phyloP scores from a whole-genome alignment of 2,888 invertebrate genomes.

The Lutraria lutraria region DNA sequence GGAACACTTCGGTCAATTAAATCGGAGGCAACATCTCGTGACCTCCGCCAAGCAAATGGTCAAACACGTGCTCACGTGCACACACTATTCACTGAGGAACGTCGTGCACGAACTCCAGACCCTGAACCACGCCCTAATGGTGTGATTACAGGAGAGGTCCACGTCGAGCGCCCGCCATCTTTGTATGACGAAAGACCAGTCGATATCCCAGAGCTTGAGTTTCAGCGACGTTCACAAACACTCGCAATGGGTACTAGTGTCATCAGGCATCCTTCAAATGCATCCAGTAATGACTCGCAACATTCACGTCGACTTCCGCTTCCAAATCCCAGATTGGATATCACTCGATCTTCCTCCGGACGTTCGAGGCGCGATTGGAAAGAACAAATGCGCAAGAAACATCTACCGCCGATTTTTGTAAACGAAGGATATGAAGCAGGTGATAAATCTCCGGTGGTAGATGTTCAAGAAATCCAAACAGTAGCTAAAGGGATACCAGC shows the following conservation, averaged over 20 bases:
- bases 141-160: slow-evolving; percentile 48
- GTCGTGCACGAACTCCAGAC: neutral
- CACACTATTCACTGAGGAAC: slow-evolving; percentile 22
- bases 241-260: neutral
- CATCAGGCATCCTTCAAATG: slow-evolving; percentile 18
- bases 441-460: slow-evolving; percentile 38
- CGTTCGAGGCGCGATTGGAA: slow-evolving; percentile 78
- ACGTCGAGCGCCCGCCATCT: slow-evolving; percentile 48
- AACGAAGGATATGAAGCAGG: slow-evolving; percentile 76
- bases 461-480: slow-evolving; percentile 23
- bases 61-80: slow-evolving; percentile 53
- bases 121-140: slow-evolving; percentile 52
- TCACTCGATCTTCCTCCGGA: slow-evolving; percentile 67
- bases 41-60: slow-evolving; percentile 47
- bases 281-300: slow-evolving; percentile 7
- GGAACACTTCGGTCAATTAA: slow-evolving; percentile 59
- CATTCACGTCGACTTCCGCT: slow-evolving; percentile 23
- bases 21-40: slow-evolving; percentile 52
- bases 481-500: slow-evolving; percentile 29
- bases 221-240: neutral
- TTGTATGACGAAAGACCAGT: slow-evolving; percentile 61
- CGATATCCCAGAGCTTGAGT: slow-evolving; percentile 49
- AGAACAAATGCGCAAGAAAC: slow-evolving; percentile 80
- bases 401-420: slow-evolving; percentile 80
- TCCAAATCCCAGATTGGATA: slow-evolving; percentile 46